These are phyloP conservation scores for Trimorus sp. DNA, from an alignment of 2,888 invertebrate species.

Conservation along the genomic window DNA sequence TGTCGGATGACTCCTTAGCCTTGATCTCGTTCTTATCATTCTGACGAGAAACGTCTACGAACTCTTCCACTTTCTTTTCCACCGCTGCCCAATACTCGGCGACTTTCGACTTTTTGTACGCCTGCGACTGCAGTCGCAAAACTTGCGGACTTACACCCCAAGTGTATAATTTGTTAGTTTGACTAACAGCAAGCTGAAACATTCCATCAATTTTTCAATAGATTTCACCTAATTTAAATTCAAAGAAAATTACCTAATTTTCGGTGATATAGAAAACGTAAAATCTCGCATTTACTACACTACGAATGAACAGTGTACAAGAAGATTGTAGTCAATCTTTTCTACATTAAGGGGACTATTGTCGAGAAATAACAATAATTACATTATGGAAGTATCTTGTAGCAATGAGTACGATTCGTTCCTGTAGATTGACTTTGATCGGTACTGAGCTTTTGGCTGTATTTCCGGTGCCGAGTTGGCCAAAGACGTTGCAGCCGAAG, in stretches of 20 bases:
- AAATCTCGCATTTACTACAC: too few species aligned
- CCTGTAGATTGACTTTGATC: slow-evolving; percentile 82
- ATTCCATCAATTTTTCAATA: too few species aligned
- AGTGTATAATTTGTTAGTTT: slow-evolving; percentile 85
- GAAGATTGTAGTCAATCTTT: too few species aligned
- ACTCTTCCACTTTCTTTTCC: slow-evolving; percentile 74
- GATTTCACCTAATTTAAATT: too few species aligned
- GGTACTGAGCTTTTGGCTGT: slow-evolving; percentile 85
- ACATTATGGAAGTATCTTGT: slow-evolving; percentile 91
- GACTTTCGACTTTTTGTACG: slow-evolving; percentile 84
- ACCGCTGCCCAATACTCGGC: slow-evolving; percentile 82
- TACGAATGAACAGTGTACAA: too few species aligned
- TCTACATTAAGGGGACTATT: too few species aligned
- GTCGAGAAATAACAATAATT: too few species aligned
- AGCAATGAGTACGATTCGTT: slow-evolving; percentile 83
- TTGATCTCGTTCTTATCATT: slow-evolving; percentile 46
- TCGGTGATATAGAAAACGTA: too few species aligned
- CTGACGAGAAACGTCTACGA: slow-evolving; percentile 34
- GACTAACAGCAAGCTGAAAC: slow-evolving; percentile 45
- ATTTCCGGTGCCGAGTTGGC: slow-evolving; percentile 85
- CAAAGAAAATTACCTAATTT: too few species aligned
- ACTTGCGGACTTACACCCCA: slow-evolving; percentile 92
- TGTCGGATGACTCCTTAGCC: slow-evolving; percentile 18
- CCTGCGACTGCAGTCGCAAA: slow-evolving; percentile 86
- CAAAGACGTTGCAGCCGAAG: slow-evolving; percentile 89